Base-by-base conservation (phyloP, 2,797 vertebrate species). In the Parauchenoglanis punctatus region DNA sequence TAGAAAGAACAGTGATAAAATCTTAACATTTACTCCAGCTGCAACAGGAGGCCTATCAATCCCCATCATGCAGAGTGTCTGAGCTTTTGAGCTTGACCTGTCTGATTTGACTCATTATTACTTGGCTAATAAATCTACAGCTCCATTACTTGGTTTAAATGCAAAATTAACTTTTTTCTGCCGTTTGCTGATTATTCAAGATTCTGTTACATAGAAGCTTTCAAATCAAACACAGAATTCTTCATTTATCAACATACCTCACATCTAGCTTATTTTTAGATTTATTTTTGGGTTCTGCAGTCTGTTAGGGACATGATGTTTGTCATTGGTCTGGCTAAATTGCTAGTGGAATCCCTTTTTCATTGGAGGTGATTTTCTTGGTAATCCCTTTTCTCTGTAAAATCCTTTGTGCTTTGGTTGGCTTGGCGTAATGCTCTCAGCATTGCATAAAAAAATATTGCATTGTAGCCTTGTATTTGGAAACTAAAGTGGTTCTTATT, bases 121-220 rank as follows among this genome's bases (percentile, higher is more conserved):
- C 87, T 88, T 83, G 46, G 75, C 67, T 88, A 93, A 94, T 90
- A 91, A 93, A 94, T 93, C 91, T 89, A 80, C 85, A 87, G 85
- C 89, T 90, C 88, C 87, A 91, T 83, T 91, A 90, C 89, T 91
- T 89, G 93, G 91, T 93, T 93, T 92, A 92, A 93, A 94, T 89
- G 73, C 87, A 89, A 85, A 92, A 82, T 31, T 44, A 77, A 61
- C 56, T 61, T 61, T 54, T 77, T 44, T 20, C 78, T 20, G 28
- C 20, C 1, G 18, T 49, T 63, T 28, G 59, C 58, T 46, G 12
- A 49, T 46, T 46, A 49, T 28, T 46, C 59, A 63, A 8, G 20
- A 17, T 44, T 81, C 31, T 10, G 25, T 65, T 49, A 65, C n/a
- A 78, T 18, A 68, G 59, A 84, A 31, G 35, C 10, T 52, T 65